phyloP scores from a whole-genome alignment of 1,140 invertebrate species.

The fruit fly (Drosophila melanogaster) region DNA sequence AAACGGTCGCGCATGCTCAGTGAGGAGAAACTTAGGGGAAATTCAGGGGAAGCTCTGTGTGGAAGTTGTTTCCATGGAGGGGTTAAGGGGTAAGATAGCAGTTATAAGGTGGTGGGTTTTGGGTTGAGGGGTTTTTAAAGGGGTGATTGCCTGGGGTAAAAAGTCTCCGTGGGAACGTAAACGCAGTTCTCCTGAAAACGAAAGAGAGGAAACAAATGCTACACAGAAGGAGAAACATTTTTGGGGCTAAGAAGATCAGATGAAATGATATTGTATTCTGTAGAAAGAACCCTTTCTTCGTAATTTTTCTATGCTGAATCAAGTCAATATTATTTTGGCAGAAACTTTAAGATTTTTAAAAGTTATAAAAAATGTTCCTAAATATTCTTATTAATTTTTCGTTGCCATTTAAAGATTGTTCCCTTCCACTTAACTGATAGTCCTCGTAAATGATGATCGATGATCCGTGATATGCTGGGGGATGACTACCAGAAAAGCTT shows the following conservation, averaged over 20 bases:
- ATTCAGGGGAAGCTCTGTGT: conserved; percentile 37
- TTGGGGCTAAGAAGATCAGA: neutral
- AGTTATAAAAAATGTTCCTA: neutral
- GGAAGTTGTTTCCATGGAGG: conserved; percentile 45
- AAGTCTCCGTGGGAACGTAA: conserved; percentile 25
- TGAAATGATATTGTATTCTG: neutral
- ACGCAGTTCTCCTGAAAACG: neutral
- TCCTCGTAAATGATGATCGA: conserved; percentile 62
- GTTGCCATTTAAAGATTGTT: neutral
- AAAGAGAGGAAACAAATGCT: neutral
- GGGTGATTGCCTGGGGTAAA: conserved; percentile 1
- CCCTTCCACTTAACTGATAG: conserved; percentile 41
- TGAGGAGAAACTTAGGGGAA: conserved; percentile 37
- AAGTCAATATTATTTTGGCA: no score
- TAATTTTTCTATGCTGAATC: no score
- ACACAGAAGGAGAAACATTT: neutral
- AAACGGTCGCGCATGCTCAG: conserved; percentile 39
- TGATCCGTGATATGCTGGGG: conserved; percentile 30
- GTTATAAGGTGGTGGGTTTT: conserved; percentile 44
- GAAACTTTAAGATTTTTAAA: no score
- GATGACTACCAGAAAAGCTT: conserved; percentile 41
- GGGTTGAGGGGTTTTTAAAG: conserved; percentile 33
- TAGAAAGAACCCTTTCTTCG: no score
- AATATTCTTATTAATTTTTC: neutral
- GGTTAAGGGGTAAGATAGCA: conserved; percentile 17